A percentile compares a stretch with the other conserved stretches of the same genome.
These are phyloP conservation scores for Actias luna DNA, from an alignment of 2,888 invertebrate genomes.

Conservation along the genomic window DNA sequence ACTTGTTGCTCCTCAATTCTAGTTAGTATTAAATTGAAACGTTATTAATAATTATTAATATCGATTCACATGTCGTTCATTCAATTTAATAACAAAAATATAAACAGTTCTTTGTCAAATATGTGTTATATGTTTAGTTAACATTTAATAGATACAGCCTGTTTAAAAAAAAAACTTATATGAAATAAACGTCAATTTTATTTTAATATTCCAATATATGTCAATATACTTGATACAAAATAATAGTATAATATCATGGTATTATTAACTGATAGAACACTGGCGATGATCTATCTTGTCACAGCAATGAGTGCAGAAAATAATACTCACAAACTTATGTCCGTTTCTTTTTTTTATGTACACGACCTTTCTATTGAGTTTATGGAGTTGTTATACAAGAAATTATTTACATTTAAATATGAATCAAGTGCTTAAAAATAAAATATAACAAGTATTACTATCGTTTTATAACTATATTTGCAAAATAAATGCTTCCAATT, in stretches of 20 bases:
- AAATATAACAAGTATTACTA: neutral
- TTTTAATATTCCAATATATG: neutral
- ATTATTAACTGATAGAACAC: neutral
- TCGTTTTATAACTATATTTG: neutral
- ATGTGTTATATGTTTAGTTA: neutral
- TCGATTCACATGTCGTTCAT: neutral
- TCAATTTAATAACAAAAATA: neutral
- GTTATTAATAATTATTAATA: conserved; percentile 18
- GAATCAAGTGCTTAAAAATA: neutral
- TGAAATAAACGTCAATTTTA: neutral
- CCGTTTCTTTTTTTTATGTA: neutral
- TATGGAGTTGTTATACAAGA: neutral
- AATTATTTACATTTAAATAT: neutral
- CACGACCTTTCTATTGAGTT: neutral
- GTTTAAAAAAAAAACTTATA: neutral
- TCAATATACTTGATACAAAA: neutral
- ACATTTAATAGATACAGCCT: neutral
- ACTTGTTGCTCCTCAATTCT: conserved; percentile 32
- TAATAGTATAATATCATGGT: neutral
- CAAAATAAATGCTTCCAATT: neutral
- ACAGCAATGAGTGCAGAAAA: too few relatives aligned
- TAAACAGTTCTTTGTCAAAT: neutral
- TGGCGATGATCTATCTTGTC: neutral
- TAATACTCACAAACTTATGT: neutral
- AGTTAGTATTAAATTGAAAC: conserved; percentile 39